Evolutionary conservation across 2,888 invertebrate genomes (phyloP), one percentile per base, ranked within the genome.

Genomic region (Tricholauxania praeusta): DNA sequence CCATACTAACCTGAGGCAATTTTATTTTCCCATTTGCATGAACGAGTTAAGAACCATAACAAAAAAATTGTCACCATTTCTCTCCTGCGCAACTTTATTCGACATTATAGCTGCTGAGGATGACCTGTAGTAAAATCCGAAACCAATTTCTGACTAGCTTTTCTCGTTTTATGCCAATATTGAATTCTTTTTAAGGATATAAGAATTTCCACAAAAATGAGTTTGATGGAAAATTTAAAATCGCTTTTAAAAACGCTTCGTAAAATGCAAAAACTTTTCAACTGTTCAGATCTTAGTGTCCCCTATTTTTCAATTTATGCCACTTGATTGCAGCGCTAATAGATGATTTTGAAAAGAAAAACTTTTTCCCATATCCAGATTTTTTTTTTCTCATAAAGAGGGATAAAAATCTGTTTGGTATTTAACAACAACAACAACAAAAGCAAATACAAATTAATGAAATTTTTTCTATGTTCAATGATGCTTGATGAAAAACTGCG

Each of bases 281-380:
- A 10, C 28, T 10, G 10, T 39, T 39, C 39, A 39, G 39, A 39
- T 2, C 22, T 17, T 69, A 12, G 3, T 32, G 60, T 17, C 32
- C 49, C 59, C 28, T 19, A 19, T 48, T 64, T 63, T 48, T n/a
- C 49, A 49, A 52, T 62, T 19, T 22, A 19, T 70, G 62, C 53
- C 53, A 19, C 62, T 70, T 63, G 70, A 70, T 52, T 70, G 62
- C 52, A 6, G 62, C 47, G 15, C 62, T 62, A 70, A 62, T 70
- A 62, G 62, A 17, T 49, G 59, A 51, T 49, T 60, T 59, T n/a
- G 28, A 19, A 64, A 17, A 28, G 10, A 39, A 19, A 14, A 39
- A 39, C 39, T 39, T 39, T 39, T 39, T 59, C 22, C 12, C 49
- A 47, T 19, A 22, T 57, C 3, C 32, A 49, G 64, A n/a, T n/a